Base-by-base conservation (phyloP, 2,888 invertebrate species). In the Aethes cnicana region DNA sequence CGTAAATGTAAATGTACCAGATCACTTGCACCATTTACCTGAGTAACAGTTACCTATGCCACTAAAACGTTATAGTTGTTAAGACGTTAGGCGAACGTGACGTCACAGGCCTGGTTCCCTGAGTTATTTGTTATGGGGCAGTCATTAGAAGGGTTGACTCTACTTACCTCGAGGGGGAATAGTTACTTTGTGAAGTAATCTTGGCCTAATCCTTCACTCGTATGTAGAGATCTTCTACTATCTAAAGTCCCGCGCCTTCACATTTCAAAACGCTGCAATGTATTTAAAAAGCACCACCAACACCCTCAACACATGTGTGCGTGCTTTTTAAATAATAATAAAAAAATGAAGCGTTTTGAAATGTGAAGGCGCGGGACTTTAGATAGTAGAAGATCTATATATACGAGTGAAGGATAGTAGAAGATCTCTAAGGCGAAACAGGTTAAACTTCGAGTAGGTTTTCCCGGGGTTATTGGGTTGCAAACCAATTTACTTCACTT, bases 111-210 rank as follows among this genome's bases (percentile, higher is more conserved):
- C 49, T 56, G 59, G 57, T 56, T 58, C 54, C 54, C 41, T 59
- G 55, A 57, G 46, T 62, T 57, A 56, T 57, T 52, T 58, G 44
- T 55, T 54, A 57, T 56, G 61, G 56, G n/a, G 52, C 47, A 9
- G 59, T 61, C 54, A 64, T 69, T 69, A 69, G 59, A 58, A 63
- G 67, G 66, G 68, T 65, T 62, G 62, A 60, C 60, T 55, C 54
- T 60, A 62, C 61, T 62, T 58, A 68, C 42, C 47, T 48, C 6
- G 42, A 42, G 42, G 8, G 58, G 54, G 17, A 52, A 58, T 46
- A 50, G 57, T 53, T 62, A 55, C 55, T 63, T 62, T 64, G 63
- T 62, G 60, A 63, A 59, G 63, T 64, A 64, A 65, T 67, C 60
- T 62, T 42, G 48, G 30, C 17, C 44, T 35, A 35, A 46, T 18